Conservation (phyloP, 2,888 invertebrate species). For the Dastarcus helophoroides region DNA sequence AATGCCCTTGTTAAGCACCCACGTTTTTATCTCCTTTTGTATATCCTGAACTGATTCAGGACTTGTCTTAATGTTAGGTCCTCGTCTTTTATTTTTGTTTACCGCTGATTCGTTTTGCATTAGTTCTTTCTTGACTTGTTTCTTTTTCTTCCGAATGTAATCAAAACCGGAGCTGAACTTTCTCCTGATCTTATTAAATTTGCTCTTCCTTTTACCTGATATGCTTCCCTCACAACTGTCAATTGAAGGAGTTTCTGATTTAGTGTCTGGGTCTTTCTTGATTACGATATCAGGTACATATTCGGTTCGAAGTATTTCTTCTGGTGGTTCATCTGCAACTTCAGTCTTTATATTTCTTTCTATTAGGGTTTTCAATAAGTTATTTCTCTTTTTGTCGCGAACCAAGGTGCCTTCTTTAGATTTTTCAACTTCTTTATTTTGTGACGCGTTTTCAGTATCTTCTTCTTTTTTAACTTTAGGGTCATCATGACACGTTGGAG, state of each 20-base stretch:
- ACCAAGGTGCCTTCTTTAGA: conserved; percentile 31
- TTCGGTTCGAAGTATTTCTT: conserved; percentile 25
- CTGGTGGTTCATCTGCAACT: conserved; percentile 20
- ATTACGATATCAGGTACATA: conserved; percentile 11
- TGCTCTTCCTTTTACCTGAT: conserved; percentile 43
- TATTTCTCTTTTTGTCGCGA: conserved; percentile 19
- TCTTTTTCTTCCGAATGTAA: conserved; percentile 82
- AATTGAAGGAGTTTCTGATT: conserved; percentile 31
- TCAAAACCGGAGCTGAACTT: conserved; percentile 79
- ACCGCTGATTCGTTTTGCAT: conserved; percentile 14
- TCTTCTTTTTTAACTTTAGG: conserved; percentile 19
- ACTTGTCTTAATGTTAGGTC: conserved; percentile 38
- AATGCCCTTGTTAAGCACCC: conserved; percentile 89
- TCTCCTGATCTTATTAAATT: conserved; percentile 54
- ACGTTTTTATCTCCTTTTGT: conserved; percentile 73
- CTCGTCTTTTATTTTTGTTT: conserved; percentile 21
- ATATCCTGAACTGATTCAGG: conserved; percentile 66
- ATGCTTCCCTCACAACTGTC: conserved; percentile 28
- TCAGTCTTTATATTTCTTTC: conserved; percentile 25
- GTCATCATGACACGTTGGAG: conserved; percentile 46
- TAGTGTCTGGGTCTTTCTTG: conserved; percentile 28
- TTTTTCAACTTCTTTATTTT: conserved; percentile 41
- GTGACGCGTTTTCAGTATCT: conserved; percentile 28
- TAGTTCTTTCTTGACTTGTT: conserved; percentile 43
- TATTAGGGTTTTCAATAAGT: conserved; percentile 24